A percentile compares a stretch with the other conserved stretches of the same genome.
phyloP scores from a whole-genome alignment of 1,140 invertebrate genomes.

The Octopus sinensis region DNA sequence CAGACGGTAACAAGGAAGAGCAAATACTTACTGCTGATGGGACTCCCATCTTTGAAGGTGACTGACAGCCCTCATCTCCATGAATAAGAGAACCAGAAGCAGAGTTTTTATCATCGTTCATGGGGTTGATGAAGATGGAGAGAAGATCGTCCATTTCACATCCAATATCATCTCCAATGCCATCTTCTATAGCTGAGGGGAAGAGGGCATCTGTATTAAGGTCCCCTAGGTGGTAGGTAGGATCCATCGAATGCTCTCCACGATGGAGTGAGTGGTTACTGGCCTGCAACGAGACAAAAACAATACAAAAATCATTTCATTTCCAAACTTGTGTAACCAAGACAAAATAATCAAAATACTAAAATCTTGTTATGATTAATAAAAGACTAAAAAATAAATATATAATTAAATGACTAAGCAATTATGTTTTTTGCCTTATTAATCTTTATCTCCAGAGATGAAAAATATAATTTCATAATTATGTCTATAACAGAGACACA shows the following conservation, averaged over 20 bases:
- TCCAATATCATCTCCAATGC: background rate
- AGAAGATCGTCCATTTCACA: background rate
- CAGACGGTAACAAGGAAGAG: background rate
- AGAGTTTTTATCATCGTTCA: slow-evolving; percentile 40
- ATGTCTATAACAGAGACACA: no score
- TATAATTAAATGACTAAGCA: no score
- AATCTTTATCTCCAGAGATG: no score
- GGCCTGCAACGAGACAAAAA: background rate
- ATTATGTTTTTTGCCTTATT: no score
- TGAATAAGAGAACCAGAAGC: slow-evolving; percentile 63
- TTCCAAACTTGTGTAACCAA: background rate
- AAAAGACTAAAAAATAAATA: no score
- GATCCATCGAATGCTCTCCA: slow-evolving; percentile 6
- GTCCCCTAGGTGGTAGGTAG: background rate
- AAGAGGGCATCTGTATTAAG: background rate
- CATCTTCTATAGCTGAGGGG: background rate
- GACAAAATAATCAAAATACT: background rate
- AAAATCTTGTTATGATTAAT: no score
- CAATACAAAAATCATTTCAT: background rate
- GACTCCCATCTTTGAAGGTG: slow-evolving; percentile 61
- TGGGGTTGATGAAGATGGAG: background rate
- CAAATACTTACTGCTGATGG: slow-evolving; percentile 29
- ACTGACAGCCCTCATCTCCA: slow-evolving; percentile 62
- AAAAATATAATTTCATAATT: no score
- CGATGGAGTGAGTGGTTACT: slow-evolving; percentile 8